phyloP scores from a whole-genome alignment of 2,797 vertebrate species.

The Anabas testudineus region DNA sequence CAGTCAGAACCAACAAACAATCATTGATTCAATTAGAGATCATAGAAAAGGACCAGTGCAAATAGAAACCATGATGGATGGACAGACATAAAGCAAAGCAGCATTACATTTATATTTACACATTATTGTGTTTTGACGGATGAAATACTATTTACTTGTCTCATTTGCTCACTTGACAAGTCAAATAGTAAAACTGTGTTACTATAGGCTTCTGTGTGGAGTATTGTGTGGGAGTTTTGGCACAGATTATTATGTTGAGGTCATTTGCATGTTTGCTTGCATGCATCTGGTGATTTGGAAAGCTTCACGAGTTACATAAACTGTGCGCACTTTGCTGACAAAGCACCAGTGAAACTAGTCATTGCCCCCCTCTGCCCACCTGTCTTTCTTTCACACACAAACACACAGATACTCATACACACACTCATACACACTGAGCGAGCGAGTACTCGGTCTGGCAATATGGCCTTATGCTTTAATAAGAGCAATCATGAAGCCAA shows the following conservation, averaged over 20 bases:
- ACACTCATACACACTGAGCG: slow-evolving; percentile 18
- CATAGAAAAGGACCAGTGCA: not conserved
- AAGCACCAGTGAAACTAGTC: slow-evolving; percentile 33
- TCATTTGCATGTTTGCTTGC: slow-evolving; percentile 24
- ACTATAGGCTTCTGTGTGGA: slow-evolving; percentile 5
- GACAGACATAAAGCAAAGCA: slow-evolving; percentile 6
- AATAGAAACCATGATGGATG: not conserved
- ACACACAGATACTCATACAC: not conserved
- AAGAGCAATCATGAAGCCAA: slow-evolving; percentile 66
- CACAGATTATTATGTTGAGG: slow-evolving; percentile 17
- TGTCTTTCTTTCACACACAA: not conserved
- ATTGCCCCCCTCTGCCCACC: slow-evolving; percentile 2
- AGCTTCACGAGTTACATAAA: slow-evolving; percentile 41
- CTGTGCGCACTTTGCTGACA: slow-evolving; percentile 52
- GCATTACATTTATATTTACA: not conserved
- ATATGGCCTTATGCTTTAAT: slow-evolving; percentile 62
- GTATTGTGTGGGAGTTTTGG: slow-evolving; percentile 13
- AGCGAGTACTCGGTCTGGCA: slow-evolving; percentile 42
- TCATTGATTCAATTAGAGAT: no score
- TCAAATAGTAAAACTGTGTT: not conserved
- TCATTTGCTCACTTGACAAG: not conserved
- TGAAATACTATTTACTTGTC: not conserved
- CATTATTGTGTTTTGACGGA: slow-evolving; percentile 1
- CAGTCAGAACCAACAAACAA: not conserved
- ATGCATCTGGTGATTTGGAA: slow-evolving; percentile 49